Percentiles rank a stretch among this genome's conserved stretches.
Conservation (phyloP, 2,113 vertebrate genomes). For the Prionailurus viverrinus region DNA sequence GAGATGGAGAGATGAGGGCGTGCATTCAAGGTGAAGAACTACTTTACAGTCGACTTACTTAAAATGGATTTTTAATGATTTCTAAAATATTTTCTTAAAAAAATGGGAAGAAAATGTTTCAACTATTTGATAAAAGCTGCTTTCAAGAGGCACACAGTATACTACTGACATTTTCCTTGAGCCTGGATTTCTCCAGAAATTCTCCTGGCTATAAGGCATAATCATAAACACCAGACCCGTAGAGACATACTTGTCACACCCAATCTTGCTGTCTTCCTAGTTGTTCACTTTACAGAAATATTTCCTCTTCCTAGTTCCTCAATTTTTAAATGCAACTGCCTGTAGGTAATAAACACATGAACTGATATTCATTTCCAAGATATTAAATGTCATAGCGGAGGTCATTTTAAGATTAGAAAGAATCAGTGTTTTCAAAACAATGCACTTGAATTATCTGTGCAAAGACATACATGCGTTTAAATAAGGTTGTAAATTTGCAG, state of each 20-base stretch:
- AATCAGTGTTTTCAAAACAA: constrained; percentile 42
- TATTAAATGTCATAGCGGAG: neutral
- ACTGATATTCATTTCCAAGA: constrained; percentile 28
- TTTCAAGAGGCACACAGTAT: constrained; percentile 6
- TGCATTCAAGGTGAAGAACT: neutral
- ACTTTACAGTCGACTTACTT: neutral
- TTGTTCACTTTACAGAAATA: constrained; percentile 78
- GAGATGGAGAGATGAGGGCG: constrained; percentile 12
- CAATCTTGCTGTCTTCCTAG: constrained; percentile 79
- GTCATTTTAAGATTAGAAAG: constrained; percentile 43
- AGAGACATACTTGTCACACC: constrained; percentile 63
- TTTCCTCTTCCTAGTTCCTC: constrained; percentile 80
- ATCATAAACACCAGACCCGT: neutral
- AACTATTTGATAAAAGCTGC: constrained; percentile 62
- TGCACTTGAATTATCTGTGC: neutral
- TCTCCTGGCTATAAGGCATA: constrained; percentile 60
- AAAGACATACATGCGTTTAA: neutral
- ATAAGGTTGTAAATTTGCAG: neutral
- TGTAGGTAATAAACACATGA: neutral
- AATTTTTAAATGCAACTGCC: constrained; percentile 72
- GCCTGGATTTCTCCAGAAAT: constrained; percentile 55
- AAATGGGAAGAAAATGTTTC: constrained; percentile 61
- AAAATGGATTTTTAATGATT: constrained; percentile 61
- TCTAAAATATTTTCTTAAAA: constrained; percentile 61
- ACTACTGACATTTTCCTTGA: constrained; percentile 55